Conservation (phyloP, 2,797 vertebrate species). For the Tarsius wallacei region DNA sequence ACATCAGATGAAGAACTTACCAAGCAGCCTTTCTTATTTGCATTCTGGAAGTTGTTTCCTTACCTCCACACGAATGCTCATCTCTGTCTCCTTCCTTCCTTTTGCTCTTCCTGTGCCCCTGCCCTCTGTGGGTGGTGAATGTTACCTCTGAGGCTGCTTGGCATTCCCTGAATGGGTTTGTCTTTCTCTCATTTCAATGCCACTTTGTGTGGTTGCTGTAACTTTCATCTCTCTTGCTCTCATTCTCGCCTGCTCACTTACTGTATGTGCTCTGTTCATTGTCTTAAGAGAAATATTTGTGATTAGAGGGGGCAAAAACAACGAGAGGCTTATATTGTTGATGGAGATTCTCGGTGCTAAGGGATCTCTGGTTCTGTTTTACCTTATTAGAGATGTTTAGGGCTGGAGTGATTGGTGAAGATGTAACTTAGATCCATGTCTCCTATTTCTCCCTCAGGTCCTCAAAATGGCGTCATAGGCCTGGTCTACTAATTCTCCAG, state of each 20-base stretch:
- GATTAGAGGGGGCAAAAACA: slow-evolving; percentile 40
- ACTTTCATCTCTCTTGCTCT: slow-evolving; percentile 70
- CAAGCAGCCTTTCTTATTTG: background rate
- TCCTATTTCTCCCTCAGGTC: background rate
- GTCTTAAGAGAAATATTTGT: slow-evolving; percentile 73
- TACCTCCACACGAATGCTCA: background rate
- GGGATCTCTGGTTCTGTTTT: slow-evolving; percentile 18
- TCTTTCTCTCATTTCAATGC: slow-evolving; percentile 66
- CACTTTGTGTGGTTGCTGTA: slow-evolving; percentile 74
- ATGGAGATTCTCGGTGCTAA: slow-evolving; percentile 26
- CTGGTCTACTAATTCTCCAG: background rate
- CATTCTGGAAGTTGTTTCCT: background rate
- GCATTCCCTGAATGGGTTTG: slow-evolving; percentile 27
- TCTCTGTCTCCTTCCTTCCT: background rate
- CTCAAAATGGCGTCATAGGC: background rate
- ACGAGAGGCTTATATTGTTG: slow-evolving; percentile 57
- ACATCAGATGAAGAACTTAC: background rate
- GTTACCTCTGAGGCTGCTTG: slow-evolving; percentile 80
- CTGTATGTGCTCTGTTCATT: slow-evolving; percentile 79
- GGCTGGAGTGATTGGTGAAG: background rate
- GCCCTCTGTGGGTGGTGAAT: slow-evolving; percentile 45
- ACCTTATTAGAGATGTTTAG: slow-evolving; percentile 27
- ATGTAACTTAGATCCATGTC: background rate
- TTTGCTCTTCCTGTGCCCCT: background rate
- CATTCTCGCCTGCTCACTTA: slow-evolving; percentile 7